Percentiles rank a stretch among this genome's conserved stretches.
Conservation (phyloP, 2,113 vertebrate species). For the Lates calcarifer region DNA sequence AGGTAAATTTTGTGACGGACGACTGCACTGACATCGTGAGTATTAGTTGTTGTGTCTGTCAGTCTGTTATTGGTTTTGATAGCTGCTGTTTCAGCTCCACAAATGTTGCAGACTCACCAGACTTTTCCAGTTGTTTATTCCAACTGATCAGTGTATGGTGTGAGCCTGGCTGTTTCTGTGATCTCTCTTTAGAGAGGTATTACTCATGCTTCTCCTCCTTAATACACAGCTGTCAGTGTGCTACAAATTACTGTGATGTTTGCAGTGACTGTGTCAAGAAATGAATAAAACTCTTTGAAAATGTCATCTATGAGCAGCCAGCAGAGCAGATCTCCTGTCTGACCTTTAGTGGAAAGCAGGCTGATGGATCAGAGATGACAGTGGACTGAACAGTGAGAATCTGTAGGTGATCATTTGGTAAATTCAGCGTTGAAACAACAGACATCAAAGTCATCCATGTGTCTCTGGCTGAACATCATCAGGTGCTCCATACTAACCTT, state of each 20-base stretch:
- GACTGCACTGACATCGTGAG: too few relatives aligned
- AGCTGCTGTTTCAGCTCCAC: not conserved
- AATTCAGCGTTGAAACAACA: not conserved
- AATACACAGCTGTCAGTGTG: not conserved
- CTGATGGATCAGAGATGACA: not conserved
- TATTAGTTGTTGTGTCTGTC: too few relatives aligned
- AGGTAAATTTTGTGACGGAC: not conserved
- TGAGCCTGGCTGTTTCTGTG: not conserved
- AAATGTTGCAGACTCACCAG: not conserved
- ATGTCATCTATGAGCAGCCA: not conserved
- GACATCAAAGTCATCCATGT: constrained; percentile 39
- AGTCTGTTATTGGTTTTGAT: not conserved
- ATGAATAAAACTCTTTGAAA: not conserved
- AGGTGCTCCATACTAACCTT: constrained; percentile 8
- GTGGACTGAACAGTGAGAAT: not conserved
- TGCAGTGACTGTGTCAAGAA: not conserved
- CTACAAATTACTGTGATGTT: not conserved
- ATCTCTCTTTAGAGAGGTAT: not conserved
- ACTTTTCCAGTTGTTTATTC: not conserved
- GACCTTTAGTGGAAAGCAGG: not conserved
- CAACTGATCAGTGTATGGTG: not conserved
- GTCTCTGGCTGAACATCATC: not conserved
- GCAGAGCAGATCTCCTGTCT: not conserved
- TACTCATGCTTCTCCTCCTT: not conserved
- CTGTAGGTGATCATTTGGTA: not conserved